Evolutionary conservation across 2,113 vertebrate species (phyloP).

Genomic region (Podarcis raffonei): DNA sequence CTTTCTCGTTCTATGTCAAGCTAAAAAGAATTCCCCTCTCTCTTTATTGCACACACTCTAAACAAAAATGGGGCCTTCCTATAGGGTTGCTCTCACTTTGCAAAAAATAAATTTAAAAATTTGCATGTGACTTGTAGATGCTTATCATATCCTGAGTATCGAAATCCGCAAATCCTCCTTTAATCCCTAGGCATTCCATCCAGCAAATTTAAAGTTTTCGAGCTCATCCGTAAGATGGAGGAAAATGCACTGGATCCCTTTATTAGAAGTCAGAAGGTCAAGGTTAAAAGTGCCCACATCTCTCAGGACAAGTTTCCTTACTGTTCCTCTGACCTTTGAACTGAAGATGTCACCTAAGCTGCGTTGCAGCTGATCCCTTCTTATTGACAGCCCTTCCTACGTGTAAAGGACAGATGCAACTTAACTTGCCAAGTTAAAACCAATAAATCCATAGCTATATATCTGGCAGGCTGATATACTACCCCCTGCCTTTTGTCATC

Average conservation of each 20-base stretch:
- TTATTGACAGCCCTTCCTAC: constrained; percentile 66
- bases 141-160: constrained; percentile 40
- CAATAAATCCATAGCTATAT: constrained; percentile 85
- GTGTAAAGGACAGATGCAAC: constrained; percentile 78
- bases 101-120: not conserved
- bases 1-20: not conserved
- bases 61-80: not conserved
- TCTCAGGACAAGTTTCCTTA: constrained; percentile 67
- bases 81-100: not conserved
- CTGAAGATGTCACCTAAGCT: constrained; percentile 63
- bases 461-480: constrained; percentile 79
- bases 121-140: constrained; percentile 32
- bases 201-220: constrained; percentile 46
- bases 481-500: constrained; percentile 84
- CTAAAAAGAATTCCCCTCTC: not conserved
- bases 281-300: constrained; percentile 57
- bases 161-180: constrained; percentile 25
- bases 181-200: not conserved
- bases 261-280: constrained; percentile 62
- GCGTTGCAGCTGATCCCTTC: constrained; percentile 61
- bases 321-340: constrained; percentile 64
- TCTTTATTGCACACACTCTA: not conserved
- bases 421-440: constrained; percentile 84
- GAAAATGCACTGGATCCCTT: constrained; percentile 45
- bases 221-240: constrained; percentile 48